These are phyloP conservation scores for Cataglyphis livida DNA, from an alignment of 2,888 invertebrate genomes.

Conservation along the genomic window DNA sequence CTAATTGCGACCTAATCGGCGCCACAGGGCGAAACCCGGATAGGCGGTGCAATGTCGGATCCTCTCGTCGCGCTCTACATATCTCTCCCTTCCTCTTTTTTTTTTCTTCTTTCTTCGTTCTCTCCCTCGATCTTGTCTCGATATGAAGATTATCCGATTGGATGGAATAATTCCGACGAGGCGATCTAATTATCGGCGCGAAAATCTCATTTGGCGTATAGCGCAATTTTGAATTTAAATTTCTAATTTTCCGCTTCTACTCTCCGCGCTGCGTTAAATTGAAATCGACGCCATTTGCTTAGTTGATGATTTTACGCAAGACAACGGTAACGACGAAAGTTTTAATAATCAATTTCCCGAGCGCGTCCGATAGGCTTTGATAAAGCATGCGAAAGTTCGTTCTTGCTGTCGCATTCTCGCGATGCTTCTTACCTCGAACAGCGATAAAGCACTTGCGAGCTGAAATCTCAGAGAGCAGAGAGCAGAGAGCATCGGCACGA, in stretches of 20 bases:
- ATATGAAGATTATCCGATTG: slow-evolving; percentile 29
- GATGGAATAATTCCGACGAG: slow-evolving; percentile 22
- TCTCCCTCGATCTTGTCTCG: slow-evolving; percentile 17
- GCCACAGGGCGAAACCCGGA: slow-evolving; percentile 75
- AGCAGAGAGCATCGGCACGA: slow-evolving; percentile 60
- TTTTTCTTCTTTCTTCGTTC: slow-evolving; percentile 9
- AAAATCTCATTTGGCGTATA: not conserved
- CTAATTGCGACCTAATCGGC: slow-evolving; percentile 84
- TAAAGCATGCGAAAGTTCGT: slow-evolving; percentile 25
- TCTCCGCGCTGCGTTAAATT: not conserved
- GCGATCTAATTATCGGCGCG: slow-evolving; percentile 3
- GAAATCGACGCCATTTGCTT: not conserved
- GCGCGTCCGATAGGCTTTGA: not conserved
- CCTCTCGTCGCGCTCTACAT: slow-evolving; percentile 29
- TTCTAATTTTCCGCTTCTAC: not conserved
- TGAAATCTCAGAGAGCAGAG: slow-evolving; percentile 18
- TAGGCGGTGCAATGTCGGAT: slow-evolving; percentile 59
- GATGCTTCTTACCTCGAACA: not conserved
- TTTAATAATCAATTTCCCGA: slow-evolving; percentile 18
- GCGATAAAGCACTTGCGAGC: not conserved
- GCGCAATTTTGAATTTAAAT: slow-evolving; percentile 19
- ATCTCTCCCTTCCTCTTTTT: not conserved
- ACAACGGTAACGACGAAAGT: not conserved
- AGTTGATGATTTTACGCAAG: not conserved
- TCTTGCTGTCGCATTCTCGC: not conserved